phyloP scores from a whole-genome alignment of 2,797 vertebrate genomes.

The Macropodus opercularis region DNA sequence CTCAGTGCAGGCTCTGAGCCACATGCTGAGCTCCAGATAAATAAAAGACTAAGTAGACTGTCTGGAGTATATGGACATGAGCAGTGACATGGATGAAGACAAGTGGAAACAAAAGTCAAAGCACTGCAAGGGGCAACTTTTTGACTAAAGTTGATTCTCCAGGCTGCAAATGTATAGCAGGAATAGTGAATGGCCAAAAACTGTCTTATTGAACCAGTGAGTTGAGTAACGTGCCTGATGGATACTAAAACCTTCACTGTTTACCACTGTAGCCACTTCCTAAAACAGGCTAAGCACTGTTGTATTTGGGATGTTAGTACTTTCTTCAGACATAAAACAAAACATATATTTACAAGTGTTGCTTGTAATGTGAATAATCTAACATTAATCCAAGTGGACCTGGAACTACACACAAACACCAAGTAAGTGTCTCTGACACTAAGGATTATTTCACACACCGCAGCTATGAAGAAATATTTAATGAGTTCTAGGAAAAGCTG shows the following conservation, averaged over 20 bases:
- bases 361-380: not conserved
- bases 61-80: not conserved
- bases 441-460: slow-evolving; percentile 52
- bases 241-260: not conserved
- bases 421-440: slow-evolving; percentile 26
- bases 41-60: not conserved
- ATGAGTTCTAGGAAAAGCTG: slow-evolving; percentile 46
- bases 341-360: slow-evolving; percentile 3
- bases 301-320: not conserved
- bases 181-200: slow-evolving; percentile 23
- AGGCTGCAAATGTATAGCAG: slow-evolving; percentile 20
- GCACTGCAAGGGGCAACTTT: slow-evolving; percentile 19
- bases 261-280: not conserved
- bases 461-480: slow-evolving; percentile 36
- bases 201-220: slow-evolving; percentile 31
- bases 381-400: slow-evolving; percentile 23
- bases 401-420: slow-evolving; percentile 7
- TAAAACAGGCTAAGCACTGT: not conserved
- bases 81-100: slow-evolving; percentile 5
- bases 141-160: slow-evolving; percentile 34
- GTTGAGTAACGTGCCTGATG: slow-evolving; percentile 17
- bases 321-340: slow-evolving; percentile 13
- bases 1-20: slow-evolving; percentile 9
- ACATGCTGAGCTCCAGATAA: slow-evolving; percentile 5
- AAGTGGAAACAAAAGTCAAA: slow-evolving; percentile 12